Percentiles rank a stretch among this genome's conserved stretches.
Conservation (phyloP, 2,797 vertebrate genomes). For the Prionace glauca region DNA sequence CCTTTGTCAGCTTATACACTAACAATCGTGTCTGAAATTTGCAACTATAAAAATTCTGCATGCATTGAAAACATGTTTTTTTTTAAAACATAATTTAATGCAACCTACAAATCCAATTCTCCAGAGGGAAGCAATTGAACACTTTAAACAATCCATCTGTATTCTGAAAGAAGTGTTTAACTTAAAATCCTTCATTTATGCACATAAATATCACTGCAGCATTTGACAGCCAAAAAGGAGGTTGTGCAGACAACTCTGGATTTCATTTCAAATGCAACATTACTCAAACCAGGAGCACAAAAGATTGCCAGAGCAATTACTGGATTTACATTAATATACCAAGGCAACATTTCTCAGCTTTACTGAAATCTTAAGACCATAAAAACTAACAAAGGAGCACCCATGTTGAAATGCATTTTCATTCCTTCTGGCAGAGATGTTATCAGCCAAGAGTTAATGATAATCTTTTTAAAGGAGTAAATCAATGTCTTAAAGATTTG, state of each 20-base stretch:
- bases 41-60: conserved; percentile 10
- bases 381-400: conserved; percentile 34
- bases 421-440: conserved; percentile 44
- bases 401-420: conserved; percentile 36
- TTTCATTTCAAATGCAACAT: conserved; percentile 32
- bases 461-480: conserved; percentile 80
- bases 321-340: conserved; percentile 32
- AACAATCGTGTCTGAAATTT: conserved; percentile 10
- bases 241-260: conserved; percentile 23
- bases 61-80: background rate
- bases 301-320: background rate
- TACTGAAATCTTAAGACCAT: conserved; percentile 40
- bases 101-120: conserved; percentile 3
- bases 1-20: background rate
- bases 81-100: background rate
- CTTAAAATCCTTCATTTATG: background rate
- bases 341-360: conserved; percentile 33
- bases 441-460: conserved; percentile 86
- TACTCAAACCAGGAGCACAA: background rate
- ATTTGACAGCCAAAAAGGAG: conserved; percentile 44
- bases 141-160: conserved; percentile 17
- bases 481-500: conserved; percentile 85
- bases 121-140: background rate
- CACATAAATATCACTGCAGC: conserved; percentile 17
- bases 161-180: background rate